A percentile compares a stretch with the other conserved stretches of the same genome.
These are phyloP conservation scores for Nebria ingens DNA, from an alignment of 1,140 invertebrate species.

Conservation along the genomic window DNA sequence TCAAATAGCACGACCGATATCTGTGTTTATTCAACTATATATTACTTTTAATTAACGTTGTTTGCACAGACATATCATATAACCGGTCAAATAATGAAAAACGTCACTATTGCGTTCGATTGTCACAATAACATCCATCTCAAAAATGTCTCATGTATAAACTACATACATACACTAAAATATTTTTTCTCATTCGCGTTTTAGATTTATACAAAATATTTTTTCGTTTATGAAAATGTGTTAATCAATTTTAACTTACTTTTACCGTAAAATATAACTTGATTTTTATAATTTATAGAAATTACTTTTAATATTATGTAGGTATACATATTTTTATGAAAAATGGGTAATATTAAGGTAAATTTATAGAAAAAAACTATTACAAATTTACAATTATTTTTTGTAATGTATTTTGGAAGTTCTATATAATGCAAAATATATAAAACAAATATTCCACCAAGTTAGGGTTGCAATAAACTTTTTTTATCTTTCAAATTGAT, in stretches of 20 bases:
- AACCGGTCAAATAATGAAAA: conserved; percentile 1
- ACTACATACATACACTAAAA: background rate
- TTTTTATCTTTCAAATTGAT: too few relatives aligned
- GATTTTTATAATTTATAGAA: too few relatives aligned
- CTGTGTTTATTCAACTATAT: conserved; percentile 4
- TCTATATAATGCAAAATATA: too few relatives aligned
- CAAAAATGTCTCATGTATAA: background rate
- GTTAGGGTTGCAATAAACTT: too few relatives aligned
- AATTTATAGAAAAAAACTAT: too few relatives aligned
- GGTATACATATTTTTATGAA: too few relatives aligned
- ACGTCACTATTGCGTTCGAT: background rate
- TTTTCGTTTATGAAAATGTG: background rate
- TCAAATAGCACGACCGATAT: background rate
- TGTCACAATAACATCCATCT: background rate
- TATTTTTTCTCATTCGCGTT: background rate
- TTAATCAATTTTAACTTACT: background rate
- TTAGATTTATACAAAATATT: background rate
- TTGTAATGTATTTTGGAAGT: too few relatives aligned
- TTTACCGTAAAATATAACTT: too few relatives aligned
- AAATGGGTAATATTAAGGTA: too few relatives aligned
- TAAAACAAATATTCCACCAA: too few relatives aligned
- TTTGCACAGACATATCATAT: conserved; percentile 4
- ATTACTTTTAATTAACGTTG: conserved; percentile 9
- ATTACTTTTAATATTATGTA: too few relatives aligned
- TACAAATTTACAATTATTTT: too few relatives aligned